Base-by-base conservation (phyloP, 2,113 vertebrate species). In the Ciconia maguari region DNA sequence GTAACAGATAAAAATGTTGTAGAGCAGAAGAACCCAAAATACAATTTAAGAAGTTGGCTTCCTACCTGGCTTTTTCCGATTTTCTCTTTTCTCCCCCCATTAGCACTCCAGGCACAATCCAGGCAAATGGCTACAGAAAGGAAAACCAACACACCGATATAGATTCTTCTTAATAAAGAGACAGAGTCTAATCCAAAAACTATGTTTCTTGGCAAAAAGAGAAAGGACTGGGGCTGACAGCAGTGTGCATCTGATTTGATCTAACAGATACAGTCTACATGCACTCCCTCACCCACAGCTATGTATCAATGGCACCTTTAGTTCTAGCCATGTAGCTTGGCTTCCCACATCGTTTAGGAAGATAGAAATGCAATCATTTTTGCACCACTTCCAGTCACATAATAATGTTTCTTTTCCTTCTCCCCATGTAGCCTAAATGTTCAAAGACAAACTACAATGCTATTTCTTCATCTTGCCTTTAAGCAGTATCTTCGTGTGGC, bases 61-160 rank as follows among this genome's bases (percentile, higher is more conserved):
- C 96, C 66, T 97, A 99, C 99, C 99, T 99, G 98, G 99, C 99
- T 94, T 99, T 99, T 97, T 99, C 99, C 0, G 99, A 98, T 89
- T 99, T 99, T 93, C 98, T 99, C 98, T 99, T 99, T 97, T 99
- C 99, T 97, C 99, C 99, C 41, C 99, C 99, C 99, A 99, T 99
- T 69, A 99, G 94, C n/a, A 99, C 98, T 52, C 99, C 99, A 7
- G 99, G 99, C 52, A 99, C 99, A 83, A 99, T 99, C 99, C 99
- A 99, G 76, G 98, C 98, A 89, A 99, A 99, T 0, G 99, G 99
- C 99, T 99, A 81, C 24, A 93, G 75, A 80, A 86, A 95, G 44
- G 49, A 52, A 58, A 94, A 87, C 13, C 66, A 93, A 68, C 71
- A 68, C 71, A 74, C 34, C 57, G 92, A 44, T 13, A 78, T 3